phyloP scores from a whole-genome alignment of 2,888 invertebrate species.

The Leucoptera coffeella region DNA sequence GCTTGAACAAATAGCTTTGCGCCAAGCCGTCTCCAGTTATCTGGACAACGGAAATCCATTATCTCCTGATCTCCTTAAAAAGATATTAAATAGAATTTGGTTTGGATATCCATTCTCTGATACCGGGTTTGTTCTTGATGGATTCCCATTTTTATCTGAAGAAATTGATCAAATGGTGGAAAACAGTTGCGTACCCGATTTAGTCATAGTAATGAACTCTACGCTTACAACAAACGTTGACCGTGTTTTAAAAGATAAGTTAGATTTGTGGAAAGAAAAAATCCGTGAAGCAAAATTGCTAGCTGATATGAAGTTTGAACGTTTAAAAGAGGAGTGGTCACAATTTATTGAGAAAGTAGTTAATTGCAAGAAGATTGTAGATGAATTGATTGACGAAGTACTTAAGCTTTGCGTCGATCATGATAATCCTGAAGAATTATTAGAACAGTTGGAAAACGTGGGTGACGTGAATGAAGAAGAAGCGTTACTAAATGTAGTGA shows the following conservation, averaged over 20 bases:
- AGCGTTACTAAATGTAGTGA: too few relatives aligned
- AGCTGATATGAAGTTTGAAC: slow-evolving; percentile 14
- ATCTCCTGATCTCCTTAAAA: slow-evolving; percentile 27
- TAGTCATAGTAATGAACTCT: slow-evolving; percentile 43
- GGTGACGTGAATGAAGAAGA: too few relatives aligned
- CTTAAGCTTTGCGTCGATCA: too few relatives aligned
- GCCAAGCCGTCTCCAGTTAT: slow-evolving; percentile 35
- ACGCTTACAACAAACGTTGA: slow-evolving; percentile 17
- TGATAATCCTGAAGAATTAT: too few relatives aligned
- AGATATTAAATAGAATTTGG: slow-evolving; percentile 43
- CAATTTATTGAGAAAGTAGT: slow-evolving; percentile 18
- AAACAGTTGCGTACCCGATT: slow-evolving; percentile 50
- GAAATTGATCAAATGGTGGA: slow-evolving; percentile 49
- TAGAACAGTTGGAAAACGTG: too few relatives aligned
- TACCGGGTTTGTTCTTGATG: slow-evolving; percentile 54
- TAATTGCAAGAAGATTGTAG: slow-evolving; percentile 18
- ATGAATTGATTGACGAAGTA: slow-evolving; percentile 28
- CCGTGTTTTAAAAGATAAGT: slow-evolving; percentile 20
- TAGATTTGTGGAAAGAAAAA: slow-evolving; percentile 30
- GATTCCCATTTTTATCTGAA: slow-evolving; percentile 50
- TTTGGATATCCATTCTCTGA: slow-evolving; percentile 36
- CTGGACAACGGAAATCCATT: slow-evolving; percentile 39
- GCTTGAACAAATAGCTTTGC: slow-evolving; percentile 25
- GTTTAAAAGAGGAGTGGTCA: slow-evolving; percentile 18
- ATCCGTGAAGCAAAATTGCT: slow-evolving; percentile 20